Evolutionary conservation across 2,888 invertebrate genomes (phyloP).

Genomic region (Netelia fuscicornis): DNA sequence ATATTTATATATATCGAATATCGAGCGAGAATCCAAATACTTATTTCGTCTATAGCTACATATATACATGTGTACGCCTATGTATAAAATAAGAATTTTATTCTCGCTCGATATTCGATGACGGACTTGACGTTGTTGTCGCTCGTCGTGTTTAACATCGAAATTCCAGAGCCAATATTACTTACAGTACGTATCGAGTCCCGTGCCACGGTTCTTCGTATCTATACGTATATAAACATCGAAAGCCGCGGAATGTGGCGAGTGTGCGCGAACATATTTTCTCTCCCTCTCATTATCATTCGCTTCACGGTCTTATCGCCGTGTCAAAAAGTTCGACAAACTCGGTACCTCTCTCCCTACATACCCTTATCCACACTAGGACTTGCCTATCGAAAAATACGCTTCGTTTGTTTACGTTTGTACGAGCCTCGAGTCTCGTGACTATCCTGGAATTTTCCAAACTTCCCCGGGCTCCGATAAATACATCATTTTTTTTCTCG

Average conservation of each 20-base stretch:
- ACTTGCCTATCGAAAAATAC: not conserved
- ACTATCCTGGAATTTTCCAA: too few species aligned
- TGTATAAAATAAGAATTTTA: not conserved
- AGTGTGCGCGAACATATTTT: slow-evolving; percentile 10
- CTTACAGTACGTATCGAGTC: not conserved
- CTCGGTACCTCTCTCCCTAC: slow-evolving; percentile 35
- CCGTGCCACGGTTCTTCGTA: slow-evolving; percentile 17
- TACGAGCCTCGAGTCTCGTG: not conserved
- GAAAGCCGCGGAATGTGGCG: slow-evolving; percentile 50
- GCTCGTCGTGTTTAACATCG: slow-evolving; percentile 20
- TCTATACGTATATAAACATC: slow-evolving; percentile 13
- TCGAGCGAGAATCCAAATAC: not conserved
- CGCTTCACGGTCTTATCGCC: slow-evolving; percentile 50
- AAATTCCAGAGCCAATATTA: slow-evolving; percentile 38
- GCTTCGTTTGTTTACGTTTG: not conserved
- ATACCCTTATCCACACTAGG: not conserved
- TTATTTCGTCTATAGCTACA: not conserved
- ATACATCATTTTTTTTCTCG: too few species aligned
- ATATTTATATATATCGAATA: slow-evolving; percentile 9
- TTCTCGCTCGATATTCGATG: slow-evolving; percentile 12
- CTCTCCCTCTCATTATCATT: not conserved
- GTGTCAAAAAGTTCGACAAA: slow-evolving; percentile 59
- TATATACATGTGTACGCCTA: not conserved
- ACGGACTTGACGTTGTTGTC: not conserved
- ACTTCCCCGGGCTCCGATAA: too few species aligned